These are phyloP conservation scores for Gorsachius goisagi DNA, from an alignment of 2,113 vertebrate species.

Conservation along the genomic window DNA sequence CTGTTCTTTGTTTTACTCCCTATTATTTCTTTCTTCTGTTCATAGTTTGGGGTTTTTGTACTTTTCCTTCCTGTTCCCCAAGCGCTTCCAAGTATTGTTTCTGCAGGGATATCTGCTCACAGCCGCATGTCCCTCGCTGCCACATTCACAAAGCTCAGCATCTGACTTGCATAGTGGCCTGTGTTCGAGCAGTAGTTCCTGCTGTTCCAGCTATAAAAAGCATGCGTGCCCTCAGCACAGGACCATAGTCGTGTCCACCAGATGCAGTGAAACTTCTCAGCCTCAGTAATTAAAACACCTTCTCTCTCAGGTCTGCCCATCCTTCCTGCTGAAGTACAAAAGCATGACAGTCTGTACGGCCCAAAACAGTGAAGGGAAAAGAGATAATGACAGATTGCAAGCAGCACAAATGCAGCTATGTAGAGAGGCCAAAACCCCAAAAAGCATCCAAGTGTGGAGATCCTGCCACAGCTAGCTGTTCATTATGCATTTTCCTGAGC, in stretches of 20 bases:
- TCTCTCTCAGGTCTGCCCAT: neutral
- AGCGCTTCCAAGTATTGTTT: neutral
- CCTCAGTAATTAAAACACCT: neutral
- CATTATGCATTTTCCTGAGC: neutral
- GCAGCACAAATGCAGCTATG: neutral
- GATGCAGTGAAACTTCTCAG: neutral
- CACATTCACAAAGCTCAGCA: neutral
- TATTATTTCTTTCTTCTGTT: neutral
- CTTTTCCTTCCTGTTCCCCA: neutral
- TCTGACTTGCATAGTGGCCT: neutral
- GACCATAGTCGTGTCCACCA: neutral
- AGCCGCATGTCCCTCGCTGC: neutral
- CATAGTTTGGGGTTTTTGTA: neutral
- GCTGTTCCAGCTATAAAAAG: neutral
- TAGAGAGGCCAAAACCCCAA: neutral
- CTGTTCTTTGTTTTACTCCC: neutral
- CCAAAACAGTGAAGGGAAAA: neutral
- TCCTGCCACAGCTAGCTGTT: neutral
- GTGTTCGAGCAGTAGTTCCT: neutral
- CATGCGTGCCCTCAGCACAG: accelerated
- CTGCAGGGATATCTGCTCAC: neutral
- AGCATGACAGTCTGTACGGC: neutral
- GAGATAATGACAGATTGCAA: neutral
- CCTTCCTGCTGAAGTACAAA: neutral
- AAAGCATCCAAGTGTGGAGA: neutral